Conservation (phyloP, 2,888 invertebrate genomes). For the Xestia c-nigrum region DNA sequence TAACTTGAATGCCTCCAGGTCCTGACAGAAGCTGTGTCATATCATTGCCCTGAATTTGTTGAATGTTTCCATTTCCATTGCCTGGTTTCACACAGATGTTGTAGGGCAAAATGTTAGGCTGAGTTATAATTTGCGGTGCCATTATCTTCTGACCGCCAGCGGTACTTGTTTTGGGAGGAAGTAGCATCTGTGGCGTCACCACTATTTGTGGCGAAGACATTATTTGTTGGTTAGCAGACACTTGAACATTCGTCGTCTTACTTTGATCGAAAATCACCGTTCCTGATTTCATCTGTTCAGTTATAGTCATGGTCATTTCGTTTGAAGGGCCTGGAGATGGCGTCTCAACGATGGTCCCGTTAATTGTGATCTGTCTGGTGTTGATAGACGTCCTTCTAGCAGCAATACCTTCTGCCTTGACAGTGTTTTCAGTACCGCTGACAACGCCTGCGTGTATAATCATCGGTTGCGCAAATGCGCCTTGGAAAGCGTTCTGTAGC, state of each 20-base stretch:
- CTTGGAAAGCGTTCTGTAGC: constrained; percentile 88
- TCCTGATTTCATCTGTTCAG: constrained; percentile 88
- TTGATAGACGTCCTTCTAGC: constrained; percentile 88
- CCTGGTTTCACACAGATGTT: constrained; percentile 89
- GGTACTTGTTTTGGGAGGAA: constrained; percentile 86
- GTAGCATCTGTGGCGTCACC: constrained; percentile 88
- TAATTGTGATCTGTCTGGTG: constrained; percentile 89
- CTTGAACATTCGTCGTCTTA: constrained; percentile 86
- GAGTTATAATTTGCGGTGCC: constrained; percentile 86
- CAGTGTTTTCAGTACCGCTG: constrained; percentile 85
- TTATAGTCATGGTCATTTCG: constrained; percentile 89
- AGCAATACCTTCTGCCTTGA: constrained; percentile 88
- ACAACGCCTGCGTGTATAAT: constrained; percentile 87
- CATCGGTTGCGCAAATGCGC: constrained; percentile 88
- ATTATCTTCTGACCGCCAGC: constrained; percentile 84
- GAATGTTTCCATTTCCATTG: constrained; percentile 82
- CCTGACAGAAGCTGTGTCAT: constrained; percentile 87
- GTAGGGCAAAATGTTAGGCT: constrained; percentile 85
- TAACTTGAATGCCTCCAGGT: constrained; percentile 87
- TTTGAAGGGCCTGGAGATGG: constrained; percentile 89
- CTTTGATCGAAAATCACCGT: constrained; percentile 88
- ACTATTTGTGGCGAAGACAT: constrained; percentile 89
- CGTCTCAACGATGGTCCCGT: constrained; percentile 89
- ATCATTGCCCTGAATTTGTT: constrained; percentile 86
- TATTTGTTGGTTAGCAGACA: constrained; percentile 86